phyloP scores from a whole-genome alignment of 2,888 invertebrate species.

The Andricus curvator region DNA sequence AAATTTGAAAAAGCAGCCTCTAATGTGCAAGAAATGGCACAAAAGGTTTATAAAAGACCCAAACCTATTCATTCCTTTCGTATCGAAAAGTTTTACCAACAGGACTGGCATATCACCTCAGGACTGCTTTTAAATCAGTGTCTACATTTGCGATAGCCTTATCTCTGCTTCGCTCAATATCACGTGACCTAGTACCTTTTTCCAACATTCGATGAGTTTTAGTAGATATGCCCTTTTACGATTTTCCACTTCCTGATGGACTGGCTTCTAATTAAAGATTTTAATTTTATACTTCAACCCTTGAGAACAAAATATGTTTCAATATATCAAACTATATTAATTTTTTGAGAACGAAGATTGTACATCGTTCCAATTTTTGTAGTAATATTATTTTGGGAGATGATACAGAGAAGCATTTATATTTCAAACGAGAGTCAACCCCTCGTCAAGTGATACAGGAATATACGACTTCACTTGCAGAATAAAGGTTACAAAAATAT shows the following conservation, averaged over 20 bases:
- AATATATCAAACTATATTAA: too few relatives aligned
- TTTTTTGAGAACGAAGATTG: too few relatives aligned
- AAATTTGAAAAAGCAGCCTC: neutral
- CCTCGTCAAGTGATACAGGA: too few relatives aligned
- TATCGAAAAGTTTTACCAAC: neutral
- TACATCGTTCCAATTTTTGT: too few relatives aligned
- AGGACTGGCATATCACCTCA: conserved; percentile 10
- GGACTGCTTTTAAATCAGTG: conserved; percentile 25
- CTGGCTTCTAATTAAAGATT: neutral
- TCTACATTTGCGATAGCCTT: conserved; percentile 27
- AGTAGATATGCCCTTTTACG: neutral
- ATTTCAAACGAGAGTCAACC: too few relatives aligned
- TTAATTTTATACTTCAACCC: too few relatives aligned
- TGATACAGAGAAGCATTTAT: too few relatives aligned
- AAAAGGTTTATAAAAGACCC: neutral
- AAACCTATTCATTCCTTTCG: neutral
- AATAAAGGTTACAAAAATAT: too few relatives aligned
- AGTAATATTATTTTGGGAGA: too few relatives aligned
- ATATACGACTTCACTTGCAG: too few relatives aligned
- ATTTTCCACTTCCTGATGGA: neutral
- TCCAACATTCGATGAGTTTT: neutral
- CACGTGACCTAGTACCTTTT: conserved; percentile 24
- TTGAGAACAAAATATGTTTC: too few relatives aligned
- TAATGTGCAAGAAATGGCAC: neutral
- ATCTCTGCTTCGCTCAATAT: conserved; percentile 22